phyloP scores from a whole-genome alignment of 2,888 invertebrate genomes.

The Augochlorella aurata region DNA sequence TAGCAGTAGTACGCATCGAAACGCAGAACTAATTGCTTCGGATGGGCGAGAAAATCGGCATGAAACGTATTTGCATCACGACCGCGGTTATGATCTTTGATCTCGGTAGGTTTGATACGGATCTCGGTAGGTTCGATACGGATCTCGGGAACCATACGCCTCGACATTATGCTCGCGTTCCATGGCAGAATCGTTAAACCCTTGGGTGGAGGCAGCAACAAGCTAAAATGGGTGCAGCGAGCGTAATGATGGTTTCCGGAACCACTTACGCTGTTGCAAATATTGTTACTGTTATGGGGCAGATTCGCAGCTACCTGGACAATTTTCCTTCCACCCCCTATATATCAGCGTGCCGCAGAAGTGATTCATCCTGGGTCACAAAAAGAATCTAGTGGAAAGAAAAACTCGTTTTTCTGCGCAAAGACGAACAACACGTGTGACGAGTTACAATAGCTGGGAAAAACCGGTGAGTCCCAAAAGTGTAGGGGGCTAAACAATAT shows the following conservation, averaged over 20 bases:
- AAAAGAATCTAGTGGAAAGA: background rate
- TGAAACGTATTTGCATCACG: background rate
- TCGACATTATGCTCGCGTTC: conserved; percentile 50
- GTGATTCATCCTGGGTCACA: background rate
- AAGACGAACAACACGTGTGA: background rate
- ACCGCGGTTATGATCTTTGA: conserved; percentile 33
- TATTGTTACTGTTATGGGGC: conserved; percentile 29
- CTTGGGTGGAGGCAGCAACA: conserved; percentile 24
- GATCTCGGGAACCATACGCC: conserved; percentile 45
- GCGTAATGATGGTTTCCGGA: conserved; percentile 50
- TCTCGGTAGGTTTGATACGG: conserved; percentile 40
- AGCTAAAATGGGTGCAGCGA: conserved; percentile 38
- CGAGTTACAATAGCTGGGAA: background rate
- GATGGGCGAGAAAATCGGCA: background rate
- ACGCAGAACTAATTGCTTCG: background rate
- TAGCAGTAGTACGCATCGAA: background rate
- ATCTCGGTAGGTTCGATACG: conserved; percentile 45
- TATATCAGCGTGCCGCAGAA: background rate
- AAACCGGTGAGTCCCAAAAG: background rate
- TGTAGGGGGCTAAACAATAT: background rate
- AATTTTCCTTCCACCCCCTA: background rate
- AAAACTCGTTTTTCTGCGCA: background rate
- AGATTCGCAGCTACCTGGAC: conserved; percentile 25
- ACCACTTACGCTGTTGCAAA: conserved; percentile 34
- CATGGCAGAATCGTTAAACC: conserved; percentile 34